A percentile compares a stretch with the other conserved stretches of the same genome.
Evolutionary conservation across 2,797 vertebrate genomes (phyloP).

Genomic region (Hemibagrus guttatus): DNA sequence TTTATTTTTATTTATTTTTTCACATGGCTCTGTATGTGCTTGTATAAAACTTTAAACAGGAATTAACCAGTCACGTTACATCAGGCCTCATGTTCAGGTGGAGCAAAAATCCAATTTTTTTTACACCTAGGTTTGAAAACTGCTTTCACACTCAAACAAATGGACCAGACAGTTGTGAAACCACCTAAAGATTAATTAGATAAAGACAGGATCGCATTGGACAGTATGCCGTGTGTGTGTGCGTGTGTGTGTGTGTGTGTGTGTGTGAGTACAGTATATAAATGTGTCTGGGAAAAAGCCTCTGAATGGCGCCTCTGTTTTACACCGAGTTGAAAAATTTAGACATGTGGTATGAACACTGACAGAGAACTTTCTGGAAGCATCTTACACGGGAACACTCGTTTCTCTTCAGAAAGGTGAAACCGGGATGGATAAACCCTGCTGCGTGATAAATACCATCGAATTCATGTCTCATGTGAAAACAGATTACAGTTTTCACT

Average conservation of each 20-base stretch:
- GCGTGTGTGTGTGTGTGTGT: background rate
- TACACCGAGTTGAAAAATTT: slow-evolving; percentile 34
- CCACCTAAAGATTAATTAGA: background rate
- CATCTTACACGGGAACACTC: slow-evolving; percentile 4
- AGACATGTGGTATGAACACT: slow-evolving; percentile 25
- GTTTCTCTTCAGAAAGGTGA: background rate
- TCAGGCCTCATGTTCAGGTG: background rate
- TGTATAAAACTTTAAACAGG: background rate
- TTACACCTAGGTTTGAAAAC: background rate
- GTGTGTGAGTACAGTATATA: background rate
- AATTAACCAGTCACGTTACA: background rate
- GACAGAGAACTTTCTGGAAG: background rate
- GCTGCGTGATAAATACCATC: background rate
- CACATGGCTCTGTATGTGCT: background rate
- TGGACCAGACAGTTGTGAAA: background rate
- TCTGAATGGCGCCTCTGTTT: slow-evolving; percentile 36
- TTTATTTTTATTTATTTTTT: background rate
- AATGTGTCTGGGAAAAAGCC: slow-evolving; percentile 7
- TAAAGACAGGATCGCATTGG: background rate
- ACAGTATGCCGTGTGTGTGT: background rate
- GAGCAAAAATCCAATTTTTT: background rate
- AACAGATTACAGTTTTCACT: background rate
- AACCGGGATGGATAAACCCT: too few relatives aligned
- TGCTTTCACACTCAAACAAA: background rate
- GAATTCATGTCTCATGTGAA: background rate